Evolutionary conservation across 2,113 vertebrate genomes (phyloP).

Genomic region (Dolichotis patagonum): DNA sequence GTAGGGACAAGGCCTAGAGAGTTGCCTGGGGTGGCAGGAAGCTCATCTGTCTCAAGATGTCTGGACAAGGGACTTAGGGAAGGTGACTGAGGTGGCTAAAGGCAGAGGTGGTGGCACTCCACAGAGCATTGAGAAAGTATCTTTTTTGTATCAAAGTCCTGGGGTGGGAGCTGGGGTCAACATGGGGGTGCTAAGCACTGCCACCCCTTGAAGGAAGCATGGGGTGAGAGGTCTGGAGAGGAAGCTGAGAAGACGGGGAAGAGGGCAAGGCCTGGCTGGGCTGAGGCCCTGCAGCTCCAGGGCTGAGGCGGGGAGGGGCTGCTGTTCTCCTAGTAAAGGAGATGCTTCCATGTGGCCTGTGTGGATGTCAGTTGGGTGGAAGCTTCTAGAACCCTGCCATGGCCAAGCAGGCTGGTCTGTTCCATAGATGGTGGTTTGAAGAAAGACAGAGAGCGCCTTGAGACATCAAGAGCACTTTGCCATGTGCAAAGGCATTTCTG

Average conservation of each 20-base stretch:
- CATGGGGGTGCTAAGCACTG: neutral
- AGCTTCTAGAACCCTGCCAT: neutral
- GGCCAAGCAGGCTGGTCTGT: neutral
- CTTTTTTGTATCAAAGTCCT: neutral
- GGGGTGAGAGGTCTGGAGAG: neutral
- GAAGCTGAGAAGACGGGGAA: neutral
- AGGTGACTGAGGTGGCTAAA: neutral
- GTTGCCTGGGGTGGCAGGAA: too few species aligned
- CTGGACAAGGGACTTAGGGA: neutral
- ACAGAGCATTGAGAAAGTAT: neutral
- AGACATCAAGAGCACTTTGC: neutral
- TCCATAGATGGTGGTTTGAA: neutral
- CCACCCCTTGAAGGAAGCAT: neutral
- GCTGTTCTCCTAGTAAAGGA: neutral
- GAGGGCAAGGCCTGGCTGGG: neutral
- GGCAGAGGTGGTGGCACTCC: neutral
- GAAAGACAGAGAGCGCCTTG: neutral
- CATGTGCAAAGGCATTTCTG: neutral
- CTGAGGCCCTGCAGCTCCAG: neutral
- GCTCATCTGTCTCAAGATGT: neutral
- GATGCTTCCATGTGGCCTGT: neutral
- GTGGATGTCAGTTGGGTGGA: neutral
- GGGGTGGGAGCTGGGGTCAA: neutral
- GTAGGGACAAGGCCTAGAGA: neutral
- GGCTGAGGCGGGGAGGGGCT: rapidly evolving